Base-by-base conservation (phyloP, 1,140 invertebrate genomes). In the Wiebesia pumilae region DNA sequence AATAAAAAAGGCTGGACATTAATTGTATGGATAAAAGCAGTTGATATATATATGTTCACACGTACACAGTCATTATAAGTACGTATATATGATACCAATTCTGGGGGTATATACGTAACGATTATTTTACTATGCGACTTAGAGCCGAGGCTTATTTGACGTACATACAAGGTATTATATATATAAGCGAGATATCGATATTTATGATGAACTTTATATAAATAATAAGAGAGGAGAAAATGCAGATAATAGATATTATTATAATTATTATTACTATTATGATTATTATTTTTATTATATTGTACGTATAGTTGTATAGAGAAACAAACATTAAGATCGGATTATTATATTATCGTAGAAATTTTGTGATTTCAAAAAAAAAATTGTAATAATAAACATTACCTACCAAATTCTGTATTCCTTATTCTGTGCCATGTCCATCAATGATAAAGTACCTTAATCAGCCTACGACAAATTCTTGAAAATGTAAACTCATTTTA, bases 241-340 rank as follows among this genome's bases (percentile, higher is more conserved):
- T 83, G 33, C 81, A 75, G 77, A 87, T 58, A n/a, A 84, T 73
- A 87, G 82, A 84, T 83, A 83, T 87, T 86, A 85, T 85, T 81
- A 85, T 82, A 54, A 86, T 87, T 58, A 84, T 83, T 80, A 87
- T 83, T 58, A 83, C 58, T 80, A 85, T 62, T 83, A 87, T 84
- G 84, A 87, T 87, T 84, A 33, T 84, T 83, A 62, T 80, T 54
- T 54, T 54, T 80, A 87, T 81, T 87, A 80, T 81, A 87, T 62
- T 87, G 87, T 87, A 87, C 83, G 83, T 85, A 87, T 85, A 85
- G 83, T 58, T 87, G 87, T 87, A 87, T 87, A 87, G 83, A 87
- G 65, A 87, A 84, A 54, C 75, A 87, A 86, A 78, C 51, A 69
- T 78, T 87, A 87, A 65, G 33, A 82, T 82, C 83, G 84, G 77